These are phyloP conservation scores for Anastrepha ludens DNA, from an alignment of 1,140 invertebrate species.

Conservation along the genomic window DNA sequence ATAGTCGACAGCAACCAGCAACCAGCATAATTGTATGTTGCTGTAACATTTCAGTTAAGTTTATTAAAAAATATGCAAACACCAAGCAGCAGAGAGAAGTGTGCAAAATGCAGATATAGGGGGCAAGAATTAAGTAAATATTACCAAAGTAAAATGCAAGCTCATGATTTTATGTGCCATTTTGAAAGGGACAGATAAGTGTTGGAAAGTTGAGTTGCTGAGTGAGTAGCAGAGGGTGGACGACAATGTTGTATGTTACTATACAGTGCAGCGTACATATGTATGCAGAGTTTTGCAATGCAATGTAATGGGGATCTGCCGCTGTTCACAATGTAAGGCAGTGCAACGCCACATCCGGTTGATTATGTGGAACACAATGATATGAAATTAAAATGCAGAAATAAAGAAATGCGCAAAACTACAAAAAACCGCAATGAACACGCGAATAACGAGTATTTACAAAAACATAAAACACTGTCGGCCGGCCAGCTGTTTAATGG, in stretches of 20 bases:
- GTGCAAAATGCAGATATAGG: neutral
- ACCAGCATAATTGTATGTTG: conserved; percentile 32
- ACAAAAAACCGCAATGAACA: conserved; percentile 26
- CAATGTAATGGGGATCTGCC: neutral
- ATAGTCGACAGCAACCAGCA: neutral
- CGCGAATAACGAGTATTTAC: conserved; percentile 63
- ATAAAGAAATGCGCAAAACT: conserved; percentile 32
- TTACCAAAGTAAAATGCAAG: conserved; percentile 41
- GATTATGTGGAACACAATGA: conserved; percentile 58
- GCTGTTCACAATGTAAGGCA: conserved; percentile 37
- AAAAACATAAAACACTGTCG: conserved; percentile 56
- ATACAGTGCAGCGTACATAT: neutral
- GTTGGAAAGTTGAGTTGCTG: neutral
- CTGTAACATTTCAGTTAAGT: conserved; percentile 41
- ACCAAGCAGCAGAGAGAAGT: neutral
- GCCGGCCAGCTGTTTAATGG: conserved; percentile 44
- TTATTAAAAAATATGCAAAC: conserved; percentile 39
- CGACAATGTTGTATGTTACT: neutral
- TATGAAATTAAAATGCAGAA: conserved; percentile 38
- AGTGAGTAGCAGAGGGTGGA: neutral
- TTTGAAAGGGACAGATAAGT: neutral
- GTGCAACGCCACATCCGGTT: conserved; percentile 65
- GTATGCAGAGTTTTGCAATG: neutral
- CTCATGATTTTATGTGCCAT: neutral
- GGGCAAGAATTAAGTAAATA: neutral